Conservation (phyloP, 2,888 invertebrate species). For the Globia sparganii region DNA sequence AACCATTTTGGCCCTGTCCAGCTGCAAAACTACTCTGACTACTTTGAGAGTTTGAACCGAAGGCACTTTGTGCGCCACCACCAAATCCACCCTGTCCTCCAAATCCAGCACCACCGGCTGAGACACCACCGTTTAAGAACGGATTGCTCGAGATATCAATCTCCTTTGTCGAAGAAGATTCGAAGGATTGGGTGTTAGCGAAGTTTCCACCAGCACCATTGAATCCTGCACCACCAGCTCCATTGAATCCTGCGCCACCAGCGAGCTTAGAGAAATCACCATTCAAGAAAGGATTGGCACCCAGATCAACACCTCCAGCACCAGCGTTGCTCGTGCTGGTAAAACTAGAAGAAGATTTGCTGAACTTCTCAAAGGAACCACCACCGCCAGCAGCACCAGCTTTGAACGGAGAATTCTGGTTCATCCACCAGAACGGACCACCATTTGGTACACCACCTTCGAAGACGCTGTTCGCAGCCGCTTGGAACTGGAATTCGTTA, state of each 20-base stretch:
- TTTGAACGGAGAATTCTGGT: conserved; percentile 90
- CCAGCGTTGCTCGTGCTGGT: conserved; percentile 70
- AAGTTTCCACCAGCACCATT: conserved; percentile 62
- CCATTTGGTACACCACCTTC: conserved; percentile 77
- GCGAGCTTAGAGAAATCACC: conserved; percentile 76
- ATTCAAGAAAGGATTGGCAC: conserved; percentile 80
- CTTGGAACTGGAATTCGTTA: conserved; percentile 84
- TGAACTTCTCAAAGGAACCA: conserved; percentile 81
- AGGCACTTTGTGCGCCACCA: conserved; percentile 31
- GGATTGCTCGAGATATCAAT: conserved; percentile 81
- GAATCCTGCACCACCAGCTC: conserved; percentile 51
- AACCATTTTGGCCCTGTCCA: conserved; percentile 5
- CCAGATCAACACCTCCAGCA: conserved; percentile 70
- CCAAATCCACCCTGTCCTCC: conserved; percentile 62
- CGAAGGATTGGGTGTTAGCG: conserved; percentile 35
- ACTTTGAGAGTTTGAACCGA: conserved; percentile 19
- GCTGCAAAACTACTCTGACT: conserved; percentile 49
- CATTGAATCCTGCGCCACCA: conserved; percentile 52
- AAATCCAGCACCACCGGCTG: conserved; percentile 42
- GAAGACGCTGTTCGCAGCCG: conserved; percentile 78
- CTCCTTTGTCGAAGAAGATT: conserved; percentile 67
- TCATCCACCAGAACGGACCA: conserved; percentile 92
- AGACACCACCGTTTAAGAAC: conserved; percentile 75
- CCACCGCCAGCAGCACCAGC: conserved; percentile 73
- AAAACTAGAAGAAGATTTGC: conserved; percentile 78